Evolutionary conservation across 2,113 vertebrate species (phyloP).

Genomic region (Ifrita kowaldi): DNA sequence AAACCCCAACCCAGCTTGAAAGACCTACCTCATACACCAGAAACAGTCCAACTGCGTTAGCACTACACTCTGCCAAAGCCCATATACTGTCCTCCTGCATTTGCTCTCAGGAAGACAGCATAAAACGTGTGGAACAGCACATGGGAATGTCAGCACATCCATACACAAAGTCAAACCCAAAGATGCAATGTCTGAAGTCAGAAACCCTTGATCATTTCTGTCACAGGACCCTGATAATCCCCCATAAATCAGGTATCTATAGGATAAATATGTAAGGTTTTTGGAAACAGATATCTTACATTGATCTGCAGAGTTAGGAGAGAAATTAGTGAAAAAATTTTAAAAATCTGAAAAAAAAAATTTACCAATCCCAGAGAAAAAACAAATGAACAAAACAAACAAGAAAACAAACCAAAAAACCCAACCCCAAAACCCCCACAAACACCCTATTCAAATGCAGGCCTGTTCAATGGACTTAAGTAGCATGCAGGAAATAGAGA

Average conservation of each 20-base stretch:
- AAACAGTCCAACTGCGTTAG: neutral
- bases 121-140: neutral
- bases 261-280: neutral
- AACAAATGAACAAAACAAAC: neutral
- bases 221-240: neutral
- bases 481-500: neutral
- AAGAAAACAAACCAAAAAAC: neutral
- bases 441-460: neutral
- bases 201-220: neutral
- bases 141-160: neutral
- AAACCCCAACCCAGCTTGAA: neutral
- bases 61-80: neutral
- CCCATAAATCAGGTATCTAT: neutral
- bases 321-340: neutral
- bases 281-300: neutral
- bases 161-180: neutral
- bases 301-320: neutral
- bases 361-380: no score
- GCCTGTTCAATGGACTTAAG: neutral
- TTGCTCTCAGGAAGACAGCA: neutral
- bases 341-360: neutral
- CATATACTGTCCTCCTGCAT: neutral
- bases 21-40: neutral
- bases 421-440: rapidly evolving
- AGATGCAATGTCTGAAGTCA: neutral